phyloP scores from a whole-genome alignment of 2,113 vertebrate species.

The Sarotherodon lohbergeri region DNA sequence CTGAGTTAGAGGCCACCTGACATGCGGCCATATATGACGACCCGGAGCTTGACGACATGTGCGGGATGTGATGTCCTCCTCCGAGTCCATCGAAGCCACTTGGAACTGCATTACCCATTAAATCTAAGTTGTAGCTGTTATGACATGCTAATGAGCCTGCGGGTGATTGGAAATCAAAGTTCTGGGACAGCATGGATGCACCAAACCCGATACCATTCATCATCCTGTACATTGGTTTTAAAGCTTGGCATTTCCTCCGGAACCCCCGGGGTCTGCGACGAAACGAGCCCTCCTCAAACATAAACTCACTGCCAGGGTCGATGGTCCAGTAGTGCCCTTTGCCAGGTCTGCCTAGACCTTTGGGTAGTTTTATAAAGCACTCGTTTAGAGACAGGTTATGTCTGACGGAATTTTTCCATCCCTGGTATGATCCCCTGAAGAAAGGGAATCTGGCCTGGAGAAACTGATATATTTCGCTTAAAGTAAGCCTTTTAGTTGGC shows the following conservation, averaged over 20 bases:
- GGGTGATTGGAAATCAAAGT: slow-evolving; percentile 89
- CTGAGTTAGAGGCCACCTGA: slow-evolving; percentile 76
- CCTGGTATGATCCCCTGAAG: slow-evolving; percentile 91
- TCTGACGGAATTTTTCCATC: slow-evolving; percentile 95
- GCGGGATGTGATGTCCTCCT: slow-evolving; percentile 81
- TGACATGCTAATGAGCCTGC: slow-evolving; percentile 83
- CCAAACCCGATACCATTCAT: slow-evolving; percentile 90
- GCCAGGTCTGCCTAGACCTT: slow-evolving; percentile 88
- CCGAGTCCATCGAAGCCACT: slow-evolving; percentile 79
- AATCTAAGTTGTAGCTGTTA: slow-evolving; percentile 84
- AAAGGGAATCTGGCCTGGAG: slow-evolving; percentile 91
- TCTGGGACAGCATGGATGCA: slow-evolving; percentile 84
- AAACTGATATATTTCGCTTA: slow-evolving; percentile 97
- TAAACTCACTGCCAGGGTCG: slow-evolving; percentile 93
- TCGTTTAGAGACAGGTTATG: slow-evolving; percentile 90
- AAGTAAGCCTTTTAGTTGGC: slow-evolving; percentile 86
- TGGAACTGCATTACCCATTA: slow-evolving; percentile 80
- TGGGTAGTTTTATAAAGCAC: slow-evolving; percentile 90
- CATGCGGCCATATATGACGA: slow-evolving; percentile 89
- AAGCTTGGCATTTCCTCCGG: slow-evolving; percentile 89
- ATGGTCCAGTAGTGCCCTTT: slow-evolving; percentile 98
- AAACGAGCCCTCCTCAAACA: slow-evolving; percentile 98
- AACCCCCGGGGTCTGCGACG: slow-evolving; percentile 92
- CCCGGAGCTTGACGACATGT: slow-evolving; percentile 84
- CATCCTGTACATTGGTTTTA: slow-evolving; percentile 90